Conservation (phyloP, 2,113 vertebrate species). For the Natator depressus region DNA sequence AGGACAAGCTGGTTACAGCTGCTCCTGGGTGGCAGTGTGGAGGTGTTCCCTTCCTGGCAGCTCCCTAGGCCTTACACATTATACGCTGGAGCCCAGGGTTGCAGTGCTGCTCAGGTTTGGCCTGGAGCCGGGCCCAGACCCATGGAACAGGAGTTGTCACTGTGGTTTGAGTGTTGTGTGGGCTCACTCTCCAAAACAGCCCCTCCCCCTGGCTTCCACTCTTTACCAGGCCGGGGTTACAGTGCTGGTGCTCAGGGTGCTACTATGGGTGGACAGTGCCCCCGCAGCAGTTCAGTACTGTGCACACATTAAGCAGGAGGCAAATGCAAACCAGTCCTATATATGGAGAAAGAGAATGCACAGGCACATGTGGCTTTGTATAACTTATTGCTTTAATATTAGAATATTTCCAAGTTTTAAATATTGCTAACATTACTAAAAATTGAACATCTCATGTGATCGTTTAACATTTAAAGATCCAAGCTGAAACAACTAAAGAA, state of each 20-base stretch:
- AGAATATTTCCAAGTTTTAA: background rate
- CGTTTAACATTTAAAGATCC: background rate
- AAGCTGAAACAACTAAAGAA: background rate
- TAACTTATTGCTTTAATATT: background rate
- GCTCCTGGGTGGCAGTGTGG: background rate
- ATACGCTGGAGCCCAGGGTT: background rate
- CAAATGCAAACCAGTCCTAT: background rate
- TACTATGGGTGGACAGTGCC: too few species aligned
- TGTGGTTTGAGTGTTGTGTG: background rate
- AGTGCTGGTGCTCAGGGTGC: too few species aligned
- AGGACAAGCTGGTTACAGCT: background rate
- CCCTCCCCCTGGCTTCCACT: background rate
- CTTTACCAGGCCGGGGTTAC: background rate
- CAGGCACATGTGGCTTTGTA: accelerated
- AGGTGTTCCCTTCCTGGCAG: background rate
- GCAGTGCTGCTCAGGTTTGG: background rate
- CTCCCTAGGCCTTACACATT: background rate
- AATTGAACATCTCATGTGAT: background rate
- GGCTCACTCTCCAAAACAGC: too few species aligned
- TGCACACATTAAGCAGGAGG: too few species aligned
- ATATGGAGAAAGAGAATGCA: background rate
- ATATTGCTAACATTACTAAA: background rate
- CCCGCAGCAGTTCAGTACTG: too few species aligned
- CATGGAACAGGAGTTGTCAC: background rate
- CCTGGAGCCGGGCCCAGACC: background rate